Evolutionary conservation across 2,113 vertebrate genomes (phyloP).

Genomic region (Tragelaphus imberbis): DNA sequence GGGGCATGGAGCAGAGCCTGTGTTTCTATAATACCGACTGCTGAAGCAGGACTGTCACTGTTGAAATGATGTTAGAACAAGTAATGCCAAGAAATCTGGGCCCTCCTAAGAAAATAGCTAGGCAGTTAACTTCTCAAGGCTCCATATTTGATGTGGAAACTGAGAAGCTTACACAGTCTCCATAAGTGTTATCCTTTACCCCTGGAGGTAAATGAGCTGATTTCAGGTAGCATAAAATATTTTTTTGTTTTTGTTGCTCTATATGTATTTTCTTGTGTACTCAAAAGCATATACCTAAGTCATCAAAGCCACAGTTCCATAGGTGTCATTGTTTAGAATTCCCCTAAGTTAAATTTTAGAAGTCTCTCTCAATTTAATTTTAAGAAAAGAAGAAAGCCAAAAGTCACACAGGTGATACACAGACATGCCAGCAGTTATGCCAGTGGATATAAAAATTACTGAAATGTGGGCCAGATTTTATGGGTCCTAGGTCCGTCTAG

Average conservation of each 20-base stretch:
- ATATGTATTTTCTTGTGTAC: neutral
- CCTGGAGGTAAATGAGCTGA: neutral
- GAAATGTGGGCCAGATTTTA: neutral
- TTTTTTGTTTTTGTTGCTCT: neutral
- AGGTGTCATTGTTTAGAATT: neutral
- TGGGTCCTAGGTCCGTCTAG: no score
- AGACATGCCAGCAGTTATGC: neutral
- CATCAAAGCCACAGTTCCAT: neutral
- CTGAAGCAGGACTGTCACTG: neutral
- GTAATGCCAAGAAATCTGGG: neutral
- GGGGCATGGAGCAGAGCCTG: neutral
- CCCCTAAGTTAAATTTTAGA: neutral
- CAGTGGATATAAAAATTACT: neutral
- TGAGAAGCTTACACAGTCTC: neutral
- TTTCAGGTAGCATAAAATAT: neutral
- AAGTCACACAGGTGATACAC: neutral
- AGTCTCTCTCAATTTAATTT: neutral
- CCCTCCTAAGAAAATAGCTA: neutral
- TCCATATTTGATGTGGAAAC: neutral
- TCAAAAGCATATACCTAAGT: neutral
- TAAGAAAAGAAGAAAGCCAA: neutral
- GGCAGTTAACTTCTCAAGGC: neutral
- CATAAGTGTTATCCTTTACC: neutral
- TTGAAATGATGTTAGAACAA: neutral
- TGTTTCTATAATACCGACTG: neutral